phyloP scores from a whole-genome alignment of 2,113 vertebrate species.

The Sphyrna mokarran region DNA sequence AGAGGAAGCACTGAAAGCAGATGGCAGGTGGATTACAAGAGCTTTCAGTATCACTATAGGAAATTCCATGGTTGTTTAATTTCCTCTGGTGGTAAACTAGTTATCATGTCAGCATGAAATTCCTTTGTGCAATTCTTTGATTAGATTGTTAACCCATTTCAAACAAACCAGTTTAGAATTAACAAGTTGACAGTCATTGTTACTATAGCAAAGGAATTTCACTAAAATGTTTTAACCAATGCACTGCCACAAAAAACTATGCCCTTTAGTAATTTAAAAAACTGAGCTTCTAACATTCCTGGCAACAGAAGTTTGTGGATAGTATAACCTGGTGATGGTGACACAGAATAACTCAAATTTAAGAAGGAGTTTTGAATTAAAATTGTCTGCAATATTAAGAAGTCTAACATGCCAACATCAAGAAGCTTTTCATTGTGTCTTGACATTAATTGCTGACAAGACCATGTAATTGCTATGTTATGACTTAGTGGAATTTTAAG shows the following conservation, averaged over 20 bases:
- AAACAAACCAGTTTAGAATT: not conserved
- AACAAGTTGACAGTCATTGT: not conserved
- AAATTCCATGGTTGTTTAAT: not conserved
- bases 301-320: not conserved
- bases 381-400: not conserved
- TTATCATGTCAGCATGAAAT: not conserved
- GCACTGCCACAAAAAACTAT: not conserved
- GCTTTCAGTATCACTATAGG: not conserved
- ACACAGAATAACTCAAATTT: not conserved
- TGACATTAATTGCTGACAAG: not conserved
- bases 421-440: not conserved
- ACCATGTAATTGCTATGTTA: not conserved
- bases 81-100: not conserved
- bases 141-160: not conserved
- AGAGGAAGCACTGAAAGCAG: not conserved
- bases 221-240: not conserved
- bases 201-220: not conserved
- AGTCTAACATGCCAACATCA: not conserved
- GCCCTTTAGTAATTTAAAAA: not conserved
- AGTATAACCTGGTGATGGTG: not conserved
- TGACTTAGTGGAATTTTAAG: not conserved
- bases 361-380: not conserved
- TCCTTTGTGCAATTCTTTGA: not conserved
- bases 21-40: not conserved
- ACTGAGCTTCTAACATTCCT: not conserved